Conservation (phyloP, 2,888 invertebrate species). For the Mayetiola destructor region DNA sequence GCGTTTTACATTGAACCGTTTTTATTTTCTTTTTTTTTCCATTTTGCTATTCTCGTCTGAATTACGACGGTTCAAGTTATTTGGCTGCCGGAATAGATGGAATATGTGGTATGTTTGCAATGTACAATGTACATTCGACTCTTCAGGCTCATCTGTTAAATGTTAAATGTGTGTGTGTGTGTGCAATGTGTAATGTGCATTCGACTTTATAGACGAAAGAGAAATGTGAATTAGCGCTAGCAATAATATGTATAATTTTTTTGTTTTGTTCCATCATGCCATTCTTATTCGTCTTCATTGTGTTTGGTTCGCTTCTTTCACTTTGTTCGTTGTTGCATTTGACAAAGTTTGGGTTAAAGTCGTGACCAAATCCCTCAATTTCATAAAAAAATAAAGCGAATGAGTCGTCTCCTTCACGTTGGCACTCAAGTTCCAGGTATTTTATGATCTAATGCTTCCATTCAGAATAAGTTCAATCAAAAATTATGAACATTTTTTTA, state of each 20-base stretch:
- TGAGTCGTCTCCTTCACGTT: no score
- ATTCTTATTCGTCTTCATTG: not conserved
- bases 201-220: not conserved
- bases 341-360: slow-evolving; percentile 12
- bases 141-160: slow-evolving; percentile 12
- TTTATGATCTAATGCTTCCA: no score
- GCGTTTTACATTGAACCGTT: not conserved
- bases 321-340: not conserved
- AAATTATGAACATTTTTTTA: no score
- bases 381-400: no score
- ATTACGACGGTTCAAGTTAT: no score
- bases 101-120: not conserved
- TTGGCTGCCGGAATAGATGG: not conserved
- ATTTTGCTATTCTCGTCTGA: not conserved
- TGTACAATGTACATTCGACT: slow-evolving; percentile 2
- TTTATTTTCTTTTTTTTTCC: not conserved
- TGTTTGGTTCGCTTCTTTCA: not conserved
- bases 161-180: slow-evolving; percentile 1
- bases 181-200: not conserved
- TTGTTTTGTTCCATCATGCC: not conserved
- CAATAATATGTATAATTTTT: not conserved
- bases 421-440: no score
- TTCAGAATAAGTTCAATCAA: no score
- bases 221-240: not conserved
- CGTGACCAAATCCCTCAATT: no score